Conservation (phyloP, 1,140 invertebrate genomes). For the Aphis craccivora region DNA sequence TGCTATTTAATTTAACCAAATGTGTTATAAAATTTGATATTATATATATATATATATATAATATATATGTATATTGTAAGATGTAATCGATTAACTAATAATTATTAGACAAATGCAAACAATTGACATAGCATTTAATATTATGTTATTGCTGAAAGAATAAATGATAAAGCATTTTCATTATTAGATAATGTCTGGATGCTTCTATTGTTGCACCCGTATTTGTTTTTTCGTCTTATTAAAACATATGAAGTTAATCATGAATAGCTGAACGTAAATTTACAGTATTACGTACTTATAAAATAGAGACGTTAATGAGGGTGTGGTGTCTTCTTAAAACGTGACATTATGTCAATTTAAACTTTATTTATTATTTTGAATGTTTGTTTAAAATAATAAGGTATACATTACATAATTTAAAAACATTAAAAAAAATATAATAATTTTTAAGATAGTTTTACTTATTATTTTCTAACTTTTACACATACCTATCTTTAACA, state of each 20-base stretch:
- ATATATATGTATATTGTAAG: not conserved
- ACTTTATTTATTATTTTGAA: slow-evolving; percentile 5
- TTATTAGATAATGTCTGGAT: not conserved
- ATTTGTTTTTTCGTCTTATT: not conserved
- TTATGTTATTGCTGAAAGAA: not conserved
- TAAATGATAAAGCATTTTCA: not conserved
- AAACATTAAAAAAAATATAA: not conserved
- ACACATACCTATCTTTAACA: not conserved
- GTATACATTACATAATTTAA: not conserved
- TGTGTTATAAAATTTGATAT: too few relatives aligned
- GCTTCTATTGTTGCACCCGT: not conserved
- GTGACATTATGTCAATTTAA: not conserved
- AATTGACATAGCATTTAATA: not conserved
- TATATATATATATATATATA: not conserved
- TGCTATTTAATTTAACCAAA: too few relatives aligned
- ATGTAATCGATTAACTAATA: not conserved
- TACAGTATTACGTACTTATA: not conserved
- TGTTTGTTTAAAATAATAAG: not conserved
- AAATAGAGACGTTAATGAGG: not conserved
- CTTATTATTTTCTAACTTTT: not conserved
- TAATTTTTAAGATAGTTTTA: not conserved
- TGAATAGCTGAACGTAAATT: not conserved
- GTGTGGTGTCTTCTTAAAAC: not conserved
- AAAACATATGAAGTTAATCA: not conserved
- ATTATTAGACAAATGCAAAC: not conserved